Base-by-base conservation (phyloP, 1,140 invertebrate genomes). In the Portunus trituberculatus region DNA sequence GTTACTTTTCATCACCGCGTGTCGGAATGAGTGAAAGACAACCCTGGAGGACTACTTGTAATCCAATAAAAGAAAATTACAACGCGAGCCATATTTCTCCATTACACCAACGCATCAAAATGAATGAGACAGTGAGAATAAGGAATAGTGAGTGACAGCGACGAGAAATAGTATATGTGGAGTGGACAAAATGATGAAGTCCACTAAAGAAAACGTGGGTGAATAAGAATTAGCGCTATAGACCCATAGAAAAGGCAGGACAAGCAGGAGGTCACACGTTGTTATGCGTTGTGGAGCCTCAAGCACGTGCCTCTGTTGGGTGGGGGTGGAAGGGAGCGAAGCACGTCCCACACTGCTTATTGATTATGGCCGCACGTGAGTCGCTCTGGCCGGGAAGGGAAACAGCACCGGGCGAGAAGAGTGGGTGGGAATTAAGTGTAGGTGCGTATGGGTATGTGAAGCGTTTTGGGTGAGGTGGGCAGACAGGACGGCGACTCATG, bases 301-400 rank as follows among this genome's bases (percentile, higher is more conserved):
- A 76, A n/a, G 67, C 67, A 76, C 25, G 67, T 76, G 67, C 20
- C 52, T 39, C 39, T n/a, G n/a, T n/a, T n/a, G n/a, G n/a, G 67
- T n/a, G n/a, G 67, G 25, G 67, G 59, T 25, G 59, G 67, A n/a
- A 25, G 52, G 67, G 16, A 20, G 67, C 67, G n/a, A 76, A 76
- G n/a, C 67, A 76, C 67, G 67, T 76, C 67, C 67, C n/a, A n/a
- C 20, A n/a, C 67, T n/a, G 67, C 67, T 76, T 76, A 76, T 76
- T 76, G 67, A 76, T 76, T 76, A 8, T 16, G 67, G 25, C 20
- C n/a, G 67, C 67, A 76, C 67, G 67, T 76, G 67, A 12, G 52
- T 59, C 52, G 0, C 52, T 14, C 52, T 59, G 52, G 12, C 67
- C 67, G n/a, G 67, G 67, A 76, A 76, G 67, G 67, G 67, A 76